Conservation (phyloP, 2,113 vertebrate genomes). For the Psophia crepitans region DNA sequence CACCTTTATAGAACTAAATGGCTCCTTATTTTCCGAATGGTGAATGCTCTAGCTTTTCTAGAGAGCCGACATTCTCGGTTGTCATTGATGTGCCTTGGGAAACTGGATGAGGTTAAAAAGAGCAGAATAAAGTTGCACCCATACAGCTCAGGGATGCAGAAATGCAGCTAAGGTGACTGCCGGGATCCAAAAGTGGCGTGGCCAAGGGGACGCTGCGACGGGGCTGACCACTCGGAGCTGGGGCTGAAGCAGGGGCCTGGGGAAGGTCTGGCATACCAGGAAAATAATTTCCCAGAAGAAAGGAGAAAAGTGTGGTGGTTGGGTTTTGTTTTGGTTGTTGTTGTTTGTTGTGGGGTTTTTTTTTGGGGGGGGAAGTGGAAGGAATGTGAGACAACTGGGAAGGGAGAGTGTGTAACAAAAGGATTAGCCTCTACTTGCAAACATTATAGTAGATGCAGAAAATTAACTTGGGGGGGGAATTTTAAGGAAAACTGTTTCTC, state of each 20-base stretch:
- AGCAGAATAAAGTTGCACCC: not conserved
- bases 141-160: not conserved
- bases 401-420: not conserved
- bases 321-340: no score
- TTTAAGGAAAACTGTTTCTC: not conserved
- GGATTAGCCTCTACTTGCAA: not conserved
- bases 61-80: not conserved
- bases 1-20: not conserved
- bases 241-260: not conserved
- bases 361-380: not conserved
- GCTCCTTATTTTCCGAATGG: not conserved
- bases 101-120: not conserved
- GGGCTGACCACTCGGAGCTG: not conserved
- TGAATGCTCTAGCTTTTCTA: not conserved
- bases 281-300: not conserved
- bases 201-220: not conserved
- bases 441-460: not conserved
- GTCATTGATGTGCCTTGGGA: not conserved
- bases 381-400: not conserved
- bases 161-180: not conserved
- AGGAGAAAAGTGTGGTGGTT: not conserved
- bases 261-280: not conserved
- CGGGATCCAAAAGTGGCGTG: fast-evolving
- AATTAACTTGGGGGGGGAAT: not conserved
- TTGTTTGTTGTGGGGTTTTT: no score